A percentile compares a stretch with the other conserved stretches of the same genome.
Conservation (phyloP, 1,140 invertebrate genomes). For the Drosophila littoralis region DNA sequence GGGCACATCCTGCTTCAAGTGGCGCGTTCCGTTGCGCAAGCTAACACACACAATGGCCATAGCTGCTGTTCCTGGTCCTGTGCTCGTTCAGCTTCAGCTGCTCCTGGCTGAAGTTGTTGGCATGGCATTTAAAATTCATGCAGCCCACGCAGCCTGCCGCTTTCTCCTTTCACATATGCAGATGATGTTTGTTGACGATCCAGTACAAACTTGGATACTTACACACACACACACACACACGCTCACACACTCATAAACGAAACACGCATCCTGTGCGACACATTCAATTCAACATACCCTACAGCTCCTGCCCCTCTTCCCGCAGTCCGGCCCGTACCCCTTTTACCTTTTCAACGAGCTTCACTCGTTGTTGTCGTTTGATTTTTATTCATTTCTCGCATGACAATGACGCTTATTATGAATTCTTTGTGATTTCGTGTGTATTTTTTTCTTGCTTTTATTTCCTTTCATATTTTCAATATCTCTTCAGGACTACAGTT, state of each 20-base stretch:
- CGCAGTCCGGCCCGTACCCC: conserved; percentile 43
- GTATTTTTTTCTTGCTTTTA: conserved; percentile 42
- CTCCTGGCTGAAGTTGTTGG: conserved; percentile 31
- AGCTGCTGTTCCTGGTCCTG: conserved; percentile 22
- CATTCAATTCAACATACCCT: conserved; percentile 61
- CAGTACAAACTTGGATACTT: conserved; percentile 31
- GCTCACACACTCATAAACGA: conserved; percentile 26
- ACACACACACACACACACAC: conserved; percentile 16
- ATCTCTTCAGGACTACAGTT: conserved; percentile 49
- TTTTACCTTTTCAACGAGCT: conserved; percentile 65
- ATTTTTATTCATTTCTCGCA: conserved; percentile 83
- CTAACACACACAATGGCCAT: conserved; percentile 40
- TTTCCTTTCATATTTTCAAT: conserved; percentile 80
- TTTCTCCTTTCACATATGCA: conserved; percentile 65
- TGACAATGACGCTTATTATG: conserved; percentile 83
- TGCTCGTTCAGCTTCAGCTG: conserved; percentile 12
- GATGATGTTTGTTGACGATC: conserved; percentile 59
- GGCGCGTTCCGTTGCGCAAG: conserved; percentile 63
- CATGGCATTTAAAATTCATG: conserved; percentile 78
- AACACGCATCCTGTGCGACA: conserved; percentile 75
- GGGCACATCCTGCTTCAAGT: conserved; percentile 69
- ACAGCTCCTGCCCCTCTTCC: conserved; percentile 17
- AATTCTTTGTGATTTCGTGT: conserved; percentile 80
- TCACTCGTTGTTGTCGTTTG: conserved; percentile 57
- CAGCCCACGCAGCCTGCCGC: conserved; percentile 56